Base-by-base conservation (phyloP, 2,797 vertebrate genomes). In the Aeoliscus strigatus region DNA sequence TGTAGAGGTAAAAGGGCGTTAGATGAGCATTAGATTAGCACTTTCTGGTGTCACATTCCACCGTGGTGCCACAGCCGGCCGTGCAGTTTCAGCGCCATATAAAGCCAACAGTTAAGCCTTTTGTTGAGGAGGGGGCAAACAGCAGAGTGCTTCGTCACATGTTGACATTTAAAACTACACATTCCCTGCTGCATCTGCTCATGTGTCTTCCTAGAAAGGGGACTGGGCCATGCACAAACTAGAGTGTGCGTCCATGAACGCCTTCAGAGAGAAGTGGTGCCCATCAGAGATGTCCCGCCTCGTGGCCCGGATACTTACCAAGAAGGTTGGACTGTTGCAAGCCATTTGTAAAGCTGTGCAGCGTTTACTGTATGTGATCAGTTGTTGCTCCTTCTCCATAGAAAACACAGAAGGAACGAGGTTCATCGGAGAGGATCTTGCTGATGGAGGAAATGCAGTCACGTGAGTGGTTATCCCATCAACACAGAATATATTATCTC, bases 191-290 rank as follows among this genome's bases (percentile, higher is more conserved):
- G 18, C 6, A 21, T 21, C 3, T 21, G 3, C 11, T 6, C 10
- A 11, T 77, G 21, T 59, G 15, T 60, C 38, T 78, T 1, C 79
- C 50, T 50, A 98, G 95, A 96, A 87, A 80, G 87, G 72, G 51
- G 93, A 98, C 69, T 99, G 96, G 96, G 82, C 90, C 21, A 89
- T 94, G 90, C 96, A 99, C 88, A 97, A 93, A 75, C 80, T 98
- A 48, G 96, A 99, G 60, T 99, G 96, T 49, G 88, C 91, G 0
- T 84, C 94, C 11, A 95, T 96, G 89, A 91, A 80, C 2, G 63
- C 86, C 4, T 96, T 91, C 16, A 89, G 92, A 39, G 87, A 94
- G 61, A 93, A 88, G 40, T 99, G 96, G 96, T 86, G 86, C 48
- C 96, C 95, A 0, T 94, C 95, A 0, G 96, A 99, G 78, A 93